Evolutionary conservation across 2,113 vertebrate species (phyloP), one percentile per base, ranked within the genome.

Genomic region (Chamaetylas fuelleborni): DNA sequence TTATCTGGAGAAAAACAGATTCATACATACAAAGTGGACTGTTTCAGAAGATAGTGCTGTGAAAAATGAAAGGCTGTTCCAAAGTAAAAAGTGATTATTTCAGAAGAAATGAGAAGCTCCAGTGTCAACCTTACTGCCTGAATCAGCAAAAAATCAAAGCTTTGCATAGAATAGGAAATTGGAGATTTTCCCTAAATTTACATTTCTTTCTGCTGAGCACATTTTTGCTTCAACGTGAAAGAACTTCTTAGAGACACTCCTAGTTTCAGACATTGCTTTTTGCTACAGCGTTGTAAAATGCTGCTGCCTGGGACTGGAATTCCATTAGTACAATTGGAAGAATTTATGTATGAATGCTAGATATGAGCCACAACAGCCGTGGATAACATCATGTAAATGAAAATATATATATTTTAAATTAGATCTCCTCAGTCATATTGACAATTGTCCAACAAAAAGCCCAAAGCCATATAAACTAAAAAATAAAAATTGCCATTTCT

Each of bases 1-100:
- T 97, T 98, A 98, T 98, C 98, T 97, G 97, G 97, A 98, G 97
- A 98, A 98, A 98, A 98, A 97, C 97, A 98, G 98, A 97, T 98
- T 98, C 97, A 97, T 97, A 98, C 98, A 98, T 97, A 96, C 97
- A 96, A 98, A 98, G 97, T 97, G 95, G 97, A 98, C 97, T 98
- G 97, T 98, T 98, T 97, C 97, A 98, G 96, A 95, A 98, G 97
- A 97, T 97, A 97, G 8, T 97, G 96, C 97, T 97, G 96, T 90
- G 97, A 98, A 97, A 94, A 98, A 98, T 97, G 97, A 98, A 98
- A 98, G 96, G 97, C 96, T 97, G 95, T 97, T 98, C 95, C 97
- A 97, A 98, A 97, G 95, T 97, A 97, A 97, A 97, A 98, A 97
- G 95, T 98, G 96, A 98, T 97, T 98, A 98, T 97, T 97, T 96